Conservation (phyloP, 2,113 vertebrate species). For the Calcarius ornatus region DNA sequence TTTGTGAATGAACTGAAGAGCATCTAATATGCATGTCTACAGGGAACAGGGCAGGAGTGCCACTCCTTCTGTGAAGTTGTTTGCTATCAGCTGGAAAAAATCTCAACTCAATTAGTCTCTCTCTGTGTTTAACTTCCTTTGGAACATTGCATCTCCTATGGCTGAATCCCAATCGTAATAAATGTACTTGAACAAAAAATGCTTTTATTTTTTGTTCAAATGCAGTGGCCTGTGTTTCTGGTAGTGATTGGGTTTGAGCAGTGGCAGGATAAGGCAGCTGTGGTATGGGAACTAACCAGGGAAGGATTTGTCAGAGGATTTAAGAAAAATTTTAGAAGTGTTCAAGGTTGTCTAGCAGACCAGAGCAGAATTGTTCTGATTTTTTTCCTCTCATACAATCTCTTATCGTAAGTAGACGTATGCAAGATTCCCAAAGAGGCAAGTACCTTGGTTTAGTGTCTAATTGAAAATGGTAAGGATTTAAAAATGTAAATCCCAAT, state of each 20-base stretch:
- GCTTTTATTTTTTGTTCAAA: background rate
- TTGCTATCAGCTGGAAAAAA: conserved; percentile 62
- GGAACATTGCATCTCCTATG: conserved; percentile 7
- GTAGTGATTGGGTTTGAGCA: background rate
- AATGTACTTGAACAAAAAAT: conserved; percentile 23
- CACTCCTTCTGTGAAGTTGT: conserved; percentile 46
- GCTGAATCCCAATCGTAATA: conserved; percentile 29
- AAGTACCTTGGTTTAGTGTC: background rate
- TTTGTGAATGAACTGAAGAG: conserved; percentile 58
- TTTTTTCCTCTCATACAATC: background rate
- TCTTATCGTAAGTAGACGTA: background rate
- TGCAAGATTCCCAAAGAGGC: background rate
- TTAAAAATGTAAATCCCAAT: background rate
- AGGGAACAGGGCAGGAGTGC: conserved; percentile 43
- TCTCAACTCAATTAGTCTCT: conserved; percentile 48
- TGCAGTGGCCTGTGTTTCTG: background rate
- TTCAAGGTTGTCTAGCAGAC: background rate
- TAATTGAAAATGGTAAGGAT: background rate
- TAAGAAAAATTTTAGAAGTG: background rate
- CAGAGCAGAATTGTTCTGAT: background rate
- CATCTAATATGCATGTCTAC: conserved; percentile 42
- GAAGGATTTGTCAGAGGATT: background rate
- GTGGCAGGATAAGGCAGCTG: background rate
- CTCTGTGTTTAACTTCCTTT: conserved; percentile 27
- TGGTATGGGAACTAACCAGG: background rate